These are phyloP conservation scores for Parus major DNA, from an alignment of 2,113 vertebrate genomes.

Conservation along the genomic window DNA sequence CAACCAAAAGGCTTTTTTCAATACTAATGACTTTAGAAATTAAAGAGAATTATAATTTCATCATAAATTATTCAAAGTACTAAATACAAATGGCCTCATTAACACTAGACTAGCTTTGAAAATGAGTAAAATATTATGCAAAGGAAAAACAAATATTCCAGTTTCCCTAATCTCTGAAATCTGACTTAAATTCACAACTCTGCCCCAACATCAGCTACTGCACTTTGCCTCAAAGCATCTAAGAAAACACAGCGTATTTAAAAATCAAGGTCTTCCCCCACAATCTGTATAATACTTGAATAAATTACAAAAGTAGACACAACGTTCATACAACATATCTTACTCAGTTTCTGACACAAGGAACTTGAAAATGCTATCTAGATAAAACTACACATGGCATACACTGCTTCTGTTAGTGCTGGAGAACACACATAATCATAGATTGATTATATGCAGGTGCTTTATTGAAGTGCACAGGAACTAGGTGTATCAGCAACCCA, in stretches of 20 bases:
- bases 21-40: not conserved
- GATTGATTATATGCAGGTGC: no score
- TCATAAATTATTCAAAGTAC: not conserved
- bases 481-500: no score
- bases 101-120: not conserved
- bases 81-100: slow-evolving; percentile 31
- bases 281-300: not conserved
- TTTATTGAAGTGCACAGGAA: no score
- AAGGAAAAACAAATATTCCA: not conserved
- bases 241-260: not conserved
- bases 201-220: not conserved
- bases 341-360: not conserved
- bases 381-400: not conserved
- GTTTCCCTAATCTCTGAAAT: not conserved
- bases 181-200: not conserved
- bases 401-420: not conserved
- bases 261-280: not conserved
- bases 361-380: not conserved
- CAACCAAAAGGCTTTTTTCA: not conserved
- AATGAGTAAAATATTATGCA: not conserved
- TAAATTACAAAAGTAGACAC: not conserved
- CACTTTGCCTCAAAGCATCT: not conserved
- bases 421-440: no score
- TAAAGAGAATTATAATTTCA: slow-evolving; percentile 16
- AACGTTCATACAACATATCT: not conserved